These are phyloP conservation scores for Chaetodon trifascialis DNA, from an alignment of 2,113 vertebrate genomes.

Conservation along the genomic window DNA sequence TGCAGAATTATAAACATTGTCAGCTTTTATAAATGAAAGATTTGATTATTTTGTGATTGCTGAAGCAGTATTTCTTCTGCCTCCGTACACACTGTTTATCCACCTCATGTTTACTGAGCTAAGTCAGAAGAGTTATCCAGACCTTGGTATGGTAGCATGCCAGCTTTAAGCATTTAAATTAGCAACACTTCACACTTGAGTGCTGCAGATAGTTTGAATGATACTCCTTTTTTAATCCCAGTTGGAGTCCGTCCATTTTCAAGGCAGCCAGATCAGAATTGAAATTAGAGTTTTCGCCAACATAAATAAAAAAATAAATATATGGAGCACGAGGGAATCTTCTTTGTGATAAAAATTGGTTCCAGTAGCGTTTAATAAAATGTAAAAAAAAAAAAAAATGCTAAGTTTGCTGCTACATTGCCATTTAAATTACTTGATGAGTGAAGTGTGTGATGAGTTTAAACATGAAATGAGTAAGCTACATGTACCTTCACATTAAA, in stretches of 20 bases:
- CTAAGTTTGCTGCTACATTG: neutral
- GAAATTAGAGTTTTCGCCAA: neutral
- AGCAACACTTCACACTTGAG: conserved; percentile 16
- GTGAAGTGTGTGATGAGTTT: neutral
- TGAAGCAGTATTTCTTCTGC: neutral
- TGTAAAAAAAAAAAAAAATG: neutral
- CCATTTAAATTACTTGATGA: neutral
- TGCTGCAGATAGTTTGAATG: conserved; percentile 23
- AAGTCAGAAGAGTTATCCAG: conserved; percentile 8
- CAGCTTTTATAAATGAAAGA: neutral
- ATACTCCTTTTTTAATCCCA: conserved; percentile 28
- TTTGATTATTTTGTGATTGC: neutral
- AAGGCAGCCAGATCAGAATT: neutral
- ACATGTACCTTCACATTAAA: neutral
- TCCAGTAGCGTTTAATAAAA: neutral
- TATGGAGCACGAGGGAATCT: neutral
- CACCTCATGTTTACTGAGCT: neutral
- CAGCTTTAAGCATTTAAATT: conserved; percentile 38
- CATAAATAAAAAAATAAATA: neutral
- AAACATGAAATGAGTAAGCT: neutral
- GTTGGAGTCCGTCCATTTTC: neutral
- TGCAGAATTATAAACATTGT: neutral
- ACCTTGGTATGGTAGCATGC: conserved; percentile 20
- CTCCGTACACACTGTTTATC: neutral
- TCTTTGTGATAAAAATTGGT: neutral